Evolutionary conservation across 53 echinoderm and acorn worm species (phyloP), one percentile per base, ranked within the genome.

Genomic region (Henricia sp.): DNA sequence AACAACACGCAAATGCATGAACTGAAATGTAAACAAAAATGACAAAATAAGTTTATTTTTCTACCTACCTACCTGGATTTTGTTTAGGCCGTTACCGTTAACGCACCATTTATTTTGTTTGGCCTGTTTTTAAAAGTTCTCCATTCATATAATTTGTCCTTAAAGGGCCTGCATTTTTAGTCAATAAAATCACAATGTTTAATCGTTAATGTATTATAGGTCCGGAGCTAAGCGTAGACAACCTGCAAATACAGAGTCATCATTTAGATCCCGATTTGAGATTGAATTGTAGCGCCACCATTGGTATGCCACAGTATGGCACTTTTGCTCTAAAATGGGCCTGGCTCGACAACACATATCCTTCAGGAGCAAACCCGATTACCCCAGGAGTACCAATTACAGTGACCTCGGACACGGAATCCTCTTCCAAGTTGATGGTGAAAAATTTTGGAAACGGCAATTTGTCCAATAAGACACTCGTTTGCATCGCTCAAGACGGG

Each of bases 401-500:
- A 19, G 43, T 39, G 28, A 32, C n/a, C 20, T 1, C 56, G 14
- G 26, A 21, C 1, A 12, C 56, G 2, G 24, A 4, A 25, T 8
- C 50, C 10, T 51, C 4, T 19, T 12, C 30, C 1, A 9, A 48
- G 30, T 51, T 60, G 6, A 32, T 59, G 2, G 32, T 58, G 41
- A 77, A 59, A 6, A 30, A 77, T 44, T 77, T 59, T 56, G 11
- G n/a, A 14, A 59, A 12, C n/a, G 60, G 58, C 30, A 10, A 20
- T 0, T 41, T 41, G 11, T 8, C 77, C 26, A 77, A 77, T 17
- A 42, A 16, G 6, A 26, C 77, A 43, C 58, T 77, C 2, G 77
- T 77, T 17, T 77, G 77, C 60, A 60, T 77, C 59, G 77, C 36
- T 0, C 42, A 20, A 60, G 77, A 77, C 40, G 77, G 43, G 17